A percentile compares a stretch with the other conserved stretches of the same genome.
phyloP scores from a whole-genome alignment of 2,113 vertebrate genomes.

The Numida meleagris region DNA sequence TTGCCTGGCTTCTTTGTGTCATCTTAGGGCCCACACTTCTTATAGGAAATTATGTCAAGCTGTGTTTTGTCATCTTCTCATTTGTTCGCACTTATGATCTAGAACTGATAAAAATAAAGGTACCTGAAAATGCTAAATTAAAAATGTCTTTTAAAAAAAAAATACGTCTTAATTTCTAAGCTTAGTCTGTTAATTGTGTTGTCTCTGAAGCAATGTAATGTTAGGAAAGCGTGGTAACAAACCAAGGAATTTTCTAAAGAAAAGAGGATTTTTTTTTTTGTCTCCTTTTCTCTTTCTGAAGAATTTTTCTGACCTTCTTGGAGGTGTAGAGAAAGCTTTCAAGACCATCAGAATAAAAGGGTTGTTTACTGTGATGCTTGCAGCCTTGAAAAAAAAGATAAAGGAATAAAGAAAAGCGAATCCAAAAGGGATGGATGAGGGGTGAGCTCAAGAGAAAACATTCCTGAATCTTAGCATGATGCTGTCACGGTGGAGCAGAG shows the following conservation, averaged over 20 bases:
- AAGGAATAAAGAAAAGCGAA: conserved; percentile 40
- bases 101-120: background rate
- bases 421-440: conserved; percentile 18
- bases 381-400: background rate
- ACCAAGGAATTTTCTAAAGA: conserved; percentile 22
- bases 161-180: background rate
- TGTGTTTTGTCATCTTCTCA: background rate
- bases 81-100: background rate
- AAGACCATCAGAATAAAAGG: conserved; percentile 60
- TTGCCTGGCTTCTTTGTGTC: background rate
- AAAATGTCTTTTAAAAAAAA: background rate
- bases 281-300: conserved; percentile 12
- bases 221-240: background rate
- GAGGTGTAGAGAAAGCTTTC: conserved; percentile 46
- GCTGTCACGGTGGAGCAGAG: background rate
- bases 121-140: background rate
- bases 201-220: background rate
- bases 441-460: conserved; percentile 23
- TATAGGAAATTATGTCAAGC: background rate
- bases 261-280: background rate
- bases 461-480: background rate
- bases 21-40: background rate
- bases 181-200: background rate
- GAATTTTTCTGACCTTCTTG: conserved; percentile 49
- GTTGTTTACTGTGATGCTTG: conserved; percentile 57